Conservation (phyloP, 2,888 invertebrate genomes). For the Galerucella pusilla region DNA sequence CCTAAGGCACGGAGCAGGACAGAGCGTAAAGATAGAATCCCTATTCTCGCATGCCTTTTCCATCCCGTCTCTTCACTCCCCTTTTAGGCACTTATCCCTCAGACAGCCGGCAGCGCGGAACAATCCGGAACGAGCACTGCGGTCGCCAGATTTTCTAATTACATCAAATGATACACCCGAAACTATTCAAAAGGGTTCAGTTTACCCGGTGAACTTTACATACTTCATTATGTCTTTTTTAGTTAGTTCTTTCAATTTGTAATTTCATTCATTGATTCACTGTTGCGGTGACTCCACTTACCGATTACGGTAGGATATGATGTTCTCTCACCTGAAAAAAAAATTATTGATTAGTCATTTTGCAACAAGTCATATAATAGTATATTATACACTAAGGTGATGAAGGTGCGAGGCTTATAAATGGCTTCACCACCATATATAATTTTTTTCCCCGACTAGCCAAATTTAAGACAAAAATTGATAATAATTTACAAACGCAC, state of each 20-base stretch:
- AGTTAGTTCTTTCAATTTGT: not conserved
- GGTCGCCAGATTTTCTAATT: conserved; percentile 55
- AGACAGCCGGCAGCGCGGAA: conserved; percentile 43
- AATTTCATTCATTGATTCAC: not conserved
- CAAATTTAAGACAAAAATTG: no score
- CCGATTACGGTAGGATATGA: not conserved
- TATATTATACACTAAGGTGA: no score
- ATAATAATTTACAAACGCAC: no score
- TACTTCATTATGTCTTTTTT: conserved; percentile 4
- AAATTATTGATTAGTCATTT: not conserved
- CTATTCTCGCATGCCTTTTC: conserved; percentile 34
- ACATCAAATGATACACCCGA: conserved; percentile 53
- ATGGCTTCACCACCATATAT: no score
- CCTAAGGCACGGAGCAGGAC: conserved; percentile 23
- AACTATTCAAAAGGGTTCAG: conserved; percentile 47
- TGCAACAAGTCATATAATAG: no score
- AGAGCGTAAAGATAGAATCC: conserved; percentile 11
- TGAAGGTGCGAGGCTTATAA: no score
- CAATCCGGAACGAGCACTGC: conserved; percentile 47
- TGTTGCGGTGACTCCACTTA: not conserved
- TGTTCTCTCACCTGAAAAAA: not conserved
- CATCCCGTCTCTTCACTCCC: conserved; percentile 2
- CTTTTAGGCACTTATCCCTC: conserved; percentile 32
- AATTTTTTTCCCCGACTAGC: no score
- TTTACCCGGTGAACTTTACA: conserved; percentile 13